Conservation (phyloP, 2,888 invertebrate genomes). For the Agonopterix alstromeriana region DNA sequence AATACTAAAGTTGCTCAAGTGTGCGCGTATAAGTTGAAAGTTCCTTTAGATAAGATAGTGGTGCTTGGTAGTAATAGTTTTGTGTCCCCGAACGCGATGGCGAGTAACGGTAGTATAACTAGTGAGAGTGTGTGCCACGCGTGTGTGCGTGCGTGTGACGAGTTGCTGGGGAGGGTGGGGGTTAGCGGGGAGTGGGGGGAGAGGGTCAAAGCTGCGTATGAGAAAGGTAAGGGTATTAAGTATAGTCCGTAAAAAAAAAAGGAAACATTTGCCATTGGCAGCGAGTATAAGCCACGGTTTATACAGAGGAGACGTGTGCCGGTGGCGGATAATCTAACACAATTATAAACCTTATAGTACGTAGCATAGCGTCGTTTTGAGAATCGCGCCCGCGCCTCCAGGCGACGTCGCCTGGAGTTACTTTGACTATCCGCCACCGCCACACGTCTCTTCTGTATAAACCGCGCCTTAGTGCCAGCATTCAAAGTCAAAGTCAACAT, state of each 20-base stretch:
- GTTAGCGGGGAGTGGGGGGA: conserved; percentile 65
- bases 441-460: too few species aligned
- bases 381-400: too few species aligned
- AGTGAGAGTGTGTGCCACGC: conserved; percentile 82
- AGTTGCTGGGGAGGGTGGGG: conserved; percentile 59
- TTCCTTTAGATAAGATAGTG: conserved; percentile 75
- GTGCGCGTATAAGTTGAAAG: conserved; percentile 53
- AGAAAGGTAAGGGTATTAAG: conserved; percentile 4
- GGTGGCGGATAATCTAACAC: too few species aligned
- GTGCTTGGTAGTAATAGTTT: conserved; percentile 82
- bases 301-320: too few species aligned
- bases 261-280: background rate
- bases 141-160: conserved; percentile 69
- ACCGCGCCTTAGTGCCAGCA: too few species aligned
- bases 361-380: too few species aligned
- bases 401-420: too few species aligned
- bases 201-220: conserved; percentile 64
- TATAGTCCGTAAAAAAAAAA: background rate
- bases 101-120: conserved; percentile 83
- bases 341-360: too few species aligned
- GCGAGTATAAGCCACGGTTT: too few species aligned
- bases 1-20: conserved; percentile 81
- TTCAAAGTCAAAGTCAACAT: too few species aligned
- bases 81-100: conserved; percentile 80
- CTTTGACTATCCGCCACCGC: too few species aligned